phyloP scores from a whole-genome alignment of 2,113 vertebrate genomes.

The Hiodon alosoides region DNA sequence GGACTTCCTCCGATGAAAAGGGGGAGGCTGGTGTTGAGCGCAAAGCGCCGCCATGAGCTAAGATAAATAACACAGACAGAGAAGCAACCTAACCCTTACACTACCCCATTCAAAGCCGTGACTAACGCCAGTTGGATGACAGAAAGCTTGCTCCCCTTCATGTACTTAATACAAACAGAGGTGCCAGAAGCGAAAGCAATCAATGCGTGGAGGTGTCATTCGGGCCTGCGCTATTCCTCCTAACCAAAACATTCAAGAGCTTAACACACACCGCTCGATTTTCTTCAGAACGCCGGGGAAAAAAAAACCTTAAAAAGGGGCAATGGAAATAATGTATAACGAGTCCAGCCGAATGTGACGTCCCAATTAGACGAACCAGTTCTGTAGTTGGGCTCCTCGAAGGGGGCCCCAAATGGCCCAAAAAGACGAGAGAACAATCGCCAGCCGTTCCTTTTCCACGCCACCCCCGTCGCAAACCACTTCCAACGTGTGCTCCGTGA shows the following conservation, averaged over 20 bases:
- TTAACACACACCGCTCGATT: not conserved
- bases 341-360: no score
- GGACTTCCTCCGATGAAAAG: constrained; percentile 67
- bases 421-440: no score
- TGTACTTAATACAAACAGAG: not conserved
- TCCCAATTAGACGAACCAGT: no score
- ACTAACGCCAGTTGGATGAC: constrained; percentile 28
- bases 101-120: constrained; percentile 5
- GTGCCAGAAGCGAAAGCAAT: not conserved
- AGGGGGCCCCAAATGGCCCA: no score
- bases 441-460: no score
- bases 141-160: constrained; percentile 12
- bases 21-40: constrained; percentile 40
- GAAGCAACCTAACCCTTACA: constrained; percentile 20
- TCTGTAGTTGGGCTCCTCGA: no score
- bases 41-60: constrained; percentile 33
- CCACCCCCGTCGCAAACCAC: no score
- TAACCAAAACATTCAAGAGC: not conserved
- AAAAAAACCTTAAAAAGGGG: no score
- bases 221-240: not conserved
- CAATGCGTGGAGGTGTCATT: not conserved
- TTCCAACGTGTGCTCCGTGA: no score
- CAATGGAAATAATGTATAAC: no score
- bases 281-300: no score
- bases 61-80: constrained; percentile 46